phyloP scores from a whole-genome alignment of 2,113 vertebrate genomes.

The Archilochus colubris region DNA sequence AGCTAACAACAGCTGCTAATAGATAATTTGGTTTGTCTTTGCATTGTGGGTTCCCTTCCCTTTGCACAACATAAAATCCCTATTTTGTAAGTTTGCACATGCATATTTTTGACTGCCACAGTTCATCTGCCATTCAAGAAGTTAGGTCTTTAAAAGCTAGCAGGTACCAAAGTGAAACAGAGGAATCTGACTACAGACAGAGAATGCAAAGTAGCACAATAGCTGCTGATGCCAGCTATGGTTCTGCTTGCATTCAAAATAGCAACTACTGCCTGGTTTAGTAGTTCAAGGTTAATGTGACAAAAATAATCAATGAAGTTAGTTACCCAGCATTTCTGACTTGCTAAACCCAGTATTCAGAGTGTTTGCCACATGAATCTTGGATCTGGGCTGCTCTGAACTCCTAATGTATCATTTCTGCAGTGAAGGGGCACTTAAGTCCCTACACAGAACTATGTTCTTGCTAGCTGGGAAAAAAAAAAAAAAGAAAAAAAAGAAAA shows the following conservation, averaged over 20 bases:
- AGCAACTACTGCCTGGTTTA: conserved; percentile 3
- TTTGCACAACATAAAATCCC: not conserved
- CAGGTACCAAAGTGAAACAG: not conserved
- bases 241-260: conserved; percentile 4
- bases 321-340: not conserved
- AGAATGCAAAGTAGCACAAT: not conserved
- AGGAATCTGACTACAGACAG: not conserved
- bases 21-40: not conserved
- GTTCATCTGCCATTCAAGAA: not conserved
- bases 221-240: not conserved
- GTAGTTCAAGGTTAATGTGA: conserved; percentile 52
- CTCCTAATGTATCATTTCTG: not conserved
- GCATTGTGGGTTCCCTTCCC: not conserved
- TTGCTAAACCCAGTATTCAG: not conserved
- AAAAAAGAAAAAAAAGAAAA: too few species aligned
- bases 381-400: not conserved
- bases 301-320: conserved; percentile 50
- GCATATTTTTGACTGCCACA: not conserved
- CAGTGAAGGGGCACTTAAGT: not conserved
- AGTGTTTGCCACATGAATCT: not conserved
- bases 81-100: not conserved
- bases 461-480: not conserved
- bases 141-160: not conserved
- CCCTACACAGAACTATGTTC: not conserved
- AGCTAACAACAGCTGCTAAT: conserved; percentile 4